Evolutionary conservation across 2,888 invertebrate genomes (phyloP).

Genomic region (Diogma glabrata): DNA sequence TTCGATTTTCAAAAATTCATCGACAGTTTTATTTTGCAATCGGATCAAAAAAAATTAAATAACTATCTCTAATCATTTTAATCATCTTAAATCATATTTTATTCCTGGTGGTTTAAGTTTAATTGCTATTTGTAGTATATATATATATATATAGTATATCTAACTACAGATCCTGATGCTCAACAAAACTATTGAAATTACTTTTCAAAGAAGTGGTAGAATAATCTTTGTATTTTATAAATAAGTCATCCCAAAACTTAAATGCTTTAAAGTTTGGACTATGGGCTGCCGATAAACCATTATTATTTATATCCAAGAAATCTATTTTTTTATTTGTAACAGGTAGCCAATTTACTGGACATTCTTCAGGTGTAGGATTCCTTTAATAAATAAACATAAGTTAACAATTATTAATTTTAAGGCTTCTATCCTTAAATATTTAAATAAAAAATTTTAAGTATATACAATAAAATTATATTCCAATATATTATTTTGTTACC

Average conservation of each 20-base stretch:
- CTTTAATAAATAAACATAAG: neutral
- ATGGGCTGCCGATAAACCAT: neutral
- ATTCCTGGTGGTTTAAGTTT: too few relatives aligned
- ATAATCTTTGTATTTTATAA: neutral
- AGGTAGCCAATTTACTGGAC: neutral
- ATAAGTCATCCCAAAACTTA: slow-evolving; percentile 1
- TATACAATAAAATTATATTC: neutral
- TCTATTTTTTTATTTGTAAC: neutral
- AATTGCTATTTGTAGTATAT: too few relatives aligned
- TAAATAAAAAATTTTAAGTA: neutral
- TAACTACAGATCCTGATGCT: too few relatives aligned
- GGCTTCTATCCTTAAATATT: neutral
- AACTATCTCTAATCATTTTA: too few relatives aligned
- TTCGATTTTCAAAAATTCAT: too few relatives aligned
- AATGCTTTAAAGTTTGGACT: slow-evolving; percentile 1
- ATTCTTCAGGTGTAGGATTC: neutral
- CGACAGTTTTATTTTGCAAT: too few relatives aligned
- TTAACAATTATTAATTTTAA: too few relatives aligned
- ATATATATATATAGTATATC: too few relatives aligned
- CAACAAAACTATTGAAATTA: too few relatives aligned
- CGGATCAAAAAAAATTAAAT: too few relatives aligned
- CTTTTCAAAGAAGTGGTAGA: too few relatives aligned
- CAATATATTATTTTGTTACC: slow-evolving; percentile 3
- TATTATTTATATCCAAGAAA: neutral
- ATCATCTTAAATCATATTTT: too few relatives aligned